phyloP scores from a whole-genome alignment of 2,113 vertebrate species.

The Xenopus laevis region DNA sequence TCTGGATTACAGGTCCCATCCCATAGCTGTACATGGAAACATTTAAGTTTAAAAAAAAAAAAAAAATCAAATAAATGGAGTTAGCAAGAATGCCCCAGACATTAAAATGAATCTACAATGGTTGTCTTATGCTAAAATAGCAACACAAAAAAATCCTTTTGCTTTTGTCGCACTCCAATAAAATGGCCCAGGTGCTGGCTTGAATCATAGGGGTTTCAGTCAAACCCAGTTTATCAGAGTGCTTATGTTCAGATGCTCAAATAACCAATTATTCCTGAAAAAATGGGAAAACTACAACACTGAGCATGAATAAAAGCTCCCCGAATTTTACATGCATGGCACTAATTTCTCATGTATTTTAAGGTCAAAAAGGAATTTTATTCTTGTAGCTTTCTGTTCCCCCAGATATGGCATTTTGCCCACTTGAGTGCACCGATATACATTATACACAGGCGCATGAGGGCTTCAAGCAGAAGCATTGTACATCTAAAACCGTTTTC shows the following conservation, averaged over 20 bases:
- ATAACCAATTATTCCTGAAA: not conserved
- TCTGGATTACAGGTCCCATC: no score
- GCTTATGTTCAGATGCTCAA: not conserved
- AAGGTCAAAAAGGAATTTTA: no score
- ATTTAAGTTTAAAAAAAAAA: not conserved
- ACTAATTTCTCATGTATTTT: no score
- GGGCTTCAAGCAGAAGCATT: not conserved
- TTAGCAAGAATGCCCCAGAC: conserved; percentile 53
- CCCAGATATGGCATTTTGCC: not conserved
- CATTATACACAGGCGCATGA: not conserved
- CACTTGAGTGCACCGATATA: conserved; percentile 2
- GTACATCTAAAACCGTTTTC: not conserved
- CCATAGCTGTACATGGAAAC: not conserved
- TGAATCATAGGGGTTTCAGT: not conserved
- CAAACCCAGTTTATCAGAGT: not conserved
- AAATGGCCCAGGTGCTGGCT: not conserved
- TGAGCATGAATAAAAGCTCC: no score
- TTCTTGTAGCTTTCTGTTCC: no score
- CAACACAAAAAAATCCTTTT: not conserved
- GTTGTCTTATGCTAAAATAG: conserved; percentile 46
- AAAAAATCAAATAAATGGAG: conserved; percentile 51
- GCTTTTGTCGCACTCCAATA: not conserved
- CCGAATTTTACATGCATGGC: no score
- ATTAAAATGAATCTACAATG: conserved; percentile 54
- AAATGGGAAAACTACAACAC: not conserved